Conservation (phyloP, 2,888 invertebrate genomes). For the Strigamia maritima region DNA sequence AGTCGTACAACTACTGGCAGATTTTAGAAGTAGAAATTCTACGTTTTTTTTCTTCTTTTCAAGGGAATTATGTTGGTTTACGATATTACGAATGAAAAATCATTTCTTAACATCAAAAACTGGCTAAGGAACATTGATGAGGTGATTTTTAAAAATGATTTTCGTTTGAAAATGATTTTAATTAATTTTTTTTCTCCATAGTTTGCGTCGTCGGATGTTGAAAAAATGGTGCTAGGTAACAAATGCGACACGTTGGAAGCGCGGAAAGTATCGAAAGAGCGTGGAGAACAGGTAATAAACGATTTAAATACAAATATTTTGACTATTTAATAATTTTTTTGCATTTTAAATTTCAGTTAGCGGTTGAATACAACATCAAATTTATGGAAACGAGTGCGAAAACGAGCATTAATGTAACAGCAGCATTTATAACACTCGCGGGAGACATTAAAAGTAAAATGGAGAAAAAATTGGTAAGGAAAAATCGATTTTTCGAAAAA, state of each 20-base stretch:
- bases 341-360: slow-evolving; percentile 59
- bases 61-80: slow-evolving; percentile 96
- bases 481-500: no score
- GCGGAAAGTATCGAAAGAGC: slow-evolving; percentile 91
- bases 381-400: slow-evolving; percentile 99
- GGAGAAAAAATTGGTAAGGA: slow-evolving; percentile 92
- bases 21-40: no score
- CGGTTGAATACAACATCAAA: slow-evolving; percentile 96
- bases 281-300: slow-evolving; percentile 68
- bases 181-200: slow-evolving; percentile 43
- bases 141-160: slow-evolving; percentile 46
- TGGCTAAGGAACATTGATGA: slow-evolving; percentile 99
- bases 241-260: slow-evolving; percentile 97
- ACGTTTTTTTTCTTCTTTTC: slow-evolving; percentile 41
- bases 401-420: slow-evolving; percentile 95
- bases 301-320: background rate
- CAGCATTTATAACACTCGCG: slow-evolving; percentile 94
- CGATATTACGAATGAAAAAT: slow-evolving; percentile 98
- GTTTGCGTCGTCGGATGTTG: slow-evolving; percentile 97
- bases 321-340: background rate
- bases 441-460: slow-evolving; percentile 97
- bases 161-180: background rate
- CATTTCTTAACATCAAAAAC: slow-evolving; percentile 98
- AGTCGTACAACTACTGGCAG: background rate
- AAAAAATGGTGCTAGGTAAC: slow-evolving; percentile 98